A percentile compares a stretch with the other conserved stretches of the same genome.
Conservation (phyloP, 2,888 invertebrate species). For the Lapara coniferarum region DNA sequence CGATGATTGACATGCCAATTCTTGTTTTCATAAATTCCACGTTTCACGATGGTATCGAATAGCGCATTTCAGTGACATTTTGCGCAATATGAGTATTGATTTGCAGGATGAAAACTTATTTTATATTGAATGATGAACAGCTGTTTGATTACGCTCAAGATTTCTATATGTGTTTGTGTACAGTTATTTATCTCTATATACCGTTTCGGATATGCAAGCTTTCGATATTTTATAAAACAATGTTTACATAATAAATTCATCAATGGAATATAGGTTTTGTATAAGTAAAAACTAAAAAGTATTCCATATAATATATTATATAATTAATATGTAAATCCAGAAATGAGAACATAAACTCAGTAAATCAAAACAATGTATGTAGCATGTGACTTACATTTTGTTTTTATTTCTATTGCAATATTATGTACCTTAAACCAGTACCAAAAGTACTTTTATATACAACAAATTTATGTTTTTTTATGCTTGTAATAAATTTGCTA, state of each 20-base stretch:
- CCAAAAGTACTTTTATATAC: no score
- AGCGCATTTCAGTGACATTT: slow-evolving; percentile 79
- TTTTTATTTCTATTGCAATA: no score
- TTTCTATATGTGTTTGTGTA: slow-evolving; percentile 41
- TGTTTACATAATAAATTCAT: slow-evolving; percentile 5
- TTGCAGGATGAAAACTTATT: slow-evolving; percentile 73
- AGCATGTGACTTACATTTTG: no score
- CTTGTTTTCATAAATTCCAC: slow-evolving; percentile 53
- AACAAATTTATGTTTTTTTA: no score
- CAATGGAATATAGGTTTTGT: neutral
- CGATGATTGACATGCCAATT: slow-evolving; percentile 69
- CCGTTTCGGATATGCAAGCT: neutral
- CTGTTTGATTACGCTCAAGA: slow-evolving; percentile 61
- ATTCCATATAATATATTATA: no score
- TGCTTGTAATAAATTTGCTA: no score
- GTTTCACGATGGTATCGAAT: slow-evolving; percentile 55
- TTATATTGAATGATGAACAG: slow-evolving; percentile 74
- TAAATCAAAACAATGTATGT: no score
- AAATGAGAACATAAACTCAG: no score
- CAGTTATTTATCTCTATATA: slow-evolving; percentile 35
- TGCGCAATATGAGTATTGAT: slow-evolving; percentile 82
- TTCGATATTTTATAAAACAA: neutral
- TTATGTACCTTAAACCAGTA: neutral
- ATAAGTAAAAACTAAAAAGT: neutral
- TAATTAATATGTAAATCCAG: no score